Evolutionary conservation across 2,888 invertebrate species (phyloP).

Genomic region (Plusia festucae): DNA sequence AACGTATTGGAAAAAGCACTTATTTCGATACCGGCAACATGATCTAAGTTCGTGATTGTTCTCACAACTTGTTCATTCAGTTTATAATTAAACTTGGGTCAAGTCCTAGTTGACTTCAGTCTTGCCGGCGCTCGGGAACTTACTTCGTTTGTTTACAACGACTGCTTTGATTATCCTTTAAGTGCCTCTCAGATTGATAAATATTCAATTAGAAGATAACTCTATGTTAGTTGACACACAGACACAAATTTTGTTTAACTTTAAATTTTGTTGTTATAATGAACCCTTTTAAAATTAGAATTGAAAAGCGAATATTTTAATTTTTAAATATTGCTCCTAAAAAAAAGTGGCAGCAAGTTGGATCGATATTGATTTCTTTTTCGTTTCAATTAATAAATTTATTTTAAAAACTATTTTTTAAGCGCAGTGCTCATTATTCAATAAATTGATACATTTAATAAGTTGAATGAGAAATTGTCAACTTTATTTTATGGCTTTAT

Average conservation of each 20-base stretch:
- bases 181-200: slow-evolving; percentile 75
- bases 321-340: not conserved
- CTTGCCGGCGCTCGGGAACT: slow-evolving; percentile 68
- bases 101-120: slow-evolving; percentile 78
- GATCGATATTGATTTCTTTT: too few relatives aligned
- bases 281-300: slow-evolving; percentile 8
- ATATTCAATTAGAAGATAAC: slow-evolving; percentile 64
- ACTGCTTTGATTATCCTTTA: slow-evolving; percentile 76
- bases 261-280: slow-evolving; percentile 5
- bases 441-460: too few relatives aligned
- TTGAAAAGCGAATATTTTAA: slow-evolving; percentile 17
- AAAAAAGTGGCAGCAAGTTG: too few relatives aligned
- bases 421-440: too few relatives aligned
- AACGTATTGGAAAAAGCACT: slow-evolving; percentile 61
- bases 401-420: too few relatives aligned
- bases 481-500: too few relatives aligned
- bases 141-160: slow-evolving; percentile 81
- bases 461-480: too few relatives aligned
- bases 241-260: too few relatives aligned
- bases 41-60: slow-evolving; percentile 81
- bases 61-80: slow-evolving; percentile 78
- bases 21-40: slow-evolving; percentile 68
- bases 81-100: slow-evolving; percentile 87
- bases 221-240: slow-evolving; percentile 35
- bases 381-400: too few relatives aligned